Evolutionary conservation across 1,140 invertebrate species (phyloP).

Genomic region (Lethrus apterus): DNA sequence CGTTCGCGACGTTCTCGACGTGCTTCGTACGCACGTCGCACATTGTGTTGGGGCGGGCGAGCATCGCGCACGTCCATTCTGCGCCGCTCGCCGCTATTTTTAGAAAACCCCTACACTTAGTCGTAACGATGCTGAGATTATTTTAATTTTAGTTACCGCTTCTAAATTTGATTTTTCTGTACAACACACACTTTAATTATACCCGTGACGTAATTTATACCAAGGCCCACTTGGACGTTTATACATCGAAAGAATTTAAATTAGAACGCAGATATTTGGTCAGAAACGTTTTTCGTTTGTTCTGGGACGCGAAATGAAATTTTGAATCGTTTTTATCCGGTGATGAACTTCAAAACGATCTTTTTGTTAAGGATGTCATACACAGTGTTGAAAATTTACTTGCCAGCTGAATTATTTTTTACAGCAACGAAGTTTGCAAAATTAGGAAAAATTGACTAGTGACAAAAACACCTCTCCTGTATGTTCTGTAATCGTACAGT

Average conservation of each 20-base stretch:
- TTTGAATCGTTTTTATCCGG: no score
- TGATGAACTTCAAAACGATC: no score
- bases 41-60: constrained; percentile 7
- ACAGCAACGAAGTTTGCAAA: no score
- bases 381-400: no score
- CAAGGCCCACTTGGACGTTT: constrained; percentile 23
- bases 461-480: no score
- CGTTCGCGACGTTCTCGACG: constrained; percentile 2
- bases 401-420: no score
- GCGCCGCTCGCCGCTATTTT: constrained; percentile 18
- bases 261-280: constrained; percentile 23
- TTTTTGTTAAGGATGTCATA: no score
- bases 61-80: not conserved
- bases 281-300: no score
- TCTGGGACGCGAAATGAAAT: no score
- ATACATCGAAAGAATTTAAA: constrained; percentile 24
- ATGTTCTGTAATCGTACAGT: no score
- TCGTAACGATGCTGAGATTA: constrained; percentile 29
- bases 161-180: constrained; percentile 31
- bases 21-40: constrained; percentile 5
- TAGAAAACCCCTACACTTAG: constrained; percentile 27
- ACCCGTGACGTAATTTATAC: constrained; percentile 24
- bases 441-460: no score
- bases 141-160: constrained; percentile 33
- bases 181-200: constrained; percentile 30